phyloP scores from a whole-genome alignment of 1,140 invertebrate species.

The Lepidurus couesii region DNA sequence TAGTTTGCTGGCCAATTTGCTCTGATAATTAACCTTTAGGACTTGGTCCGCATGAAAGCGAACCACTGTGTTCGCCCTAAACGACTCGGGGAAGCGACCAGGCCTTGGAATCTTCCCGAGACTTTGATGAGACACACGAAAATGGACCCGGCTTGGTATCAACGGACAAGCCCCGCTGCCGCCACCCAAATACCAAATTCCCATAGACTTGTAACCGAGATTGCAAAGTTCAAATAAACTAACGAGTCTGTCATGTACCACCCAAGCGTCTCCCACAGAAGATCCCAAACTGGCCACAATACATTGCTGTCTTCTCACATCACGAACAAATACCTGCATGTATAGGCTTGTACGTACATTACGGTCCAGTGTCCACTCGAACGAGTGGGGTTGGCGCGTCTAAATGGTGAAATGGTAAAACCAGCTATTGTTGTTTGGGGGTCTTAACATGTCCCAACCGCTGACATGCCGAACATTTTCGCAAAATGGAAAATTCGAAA shows the following conservation, averaged over 20 bases:
- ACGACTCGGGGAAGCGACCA: background rate
- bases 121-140: slow-evolving; percentile 22
- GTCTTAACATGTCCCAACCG: background rate
- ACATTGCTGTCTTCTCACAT: background rate
- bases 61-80: background rate
- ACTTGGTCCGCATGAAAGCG: background rate
- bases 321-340: background rate
- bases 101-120: background rate
- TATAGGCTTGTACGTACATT: background rate
- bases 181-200: background rate
- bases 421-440: background rate
- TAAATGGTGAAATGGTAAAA: background rate
- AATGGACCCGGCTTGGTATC: background rate
- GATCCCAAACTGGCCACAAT: background rate
- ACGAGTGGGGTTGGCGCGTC: background rate
- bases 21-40: slow-evolving; percentile 16
- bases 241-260: background rate
- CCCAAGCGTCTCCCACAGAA: background rate
- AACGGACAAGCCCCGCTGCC: slow-evolving; percentile 7
- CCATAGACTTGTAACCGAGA: background rate
- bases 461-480: background rate
- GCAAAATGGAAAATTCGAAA: background rate
- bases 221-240: slow-evolving; percentile 4
- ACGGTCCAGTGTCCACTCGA: background rate
- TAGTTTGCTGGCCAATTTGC: slow-evolving; percentile 13